These are phyloP conservation scores for Monomorium pharaonis DNA, from an alignment of 1,140 invertebrate species.

Conservation along the genomic window DNA sequence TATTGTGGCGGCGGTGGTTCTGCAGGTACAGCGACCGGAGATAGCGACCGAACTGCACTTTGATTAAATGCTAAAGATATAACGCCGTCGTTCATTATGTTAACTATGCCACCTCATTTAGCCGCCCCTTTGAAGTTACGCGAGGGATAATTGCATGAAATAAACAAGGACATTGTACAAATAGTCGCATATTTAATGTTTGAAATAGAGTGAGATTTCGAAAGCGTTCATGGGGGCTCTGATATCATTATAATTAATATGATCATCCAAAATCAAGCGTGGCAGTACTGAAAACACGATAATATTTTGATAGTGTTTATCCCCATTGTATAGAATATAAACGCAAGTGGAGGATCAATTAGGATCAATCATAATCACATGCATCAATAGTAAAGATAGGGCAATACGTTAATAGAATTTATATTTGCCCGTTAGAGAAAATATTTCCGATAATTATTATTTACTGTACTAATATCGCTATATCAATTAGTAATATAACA, in stretches of 20 bases:
- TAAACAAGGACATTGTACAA: background rate
- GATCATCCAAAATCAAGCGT: background rate
- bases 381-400: constrained; percentile 17
- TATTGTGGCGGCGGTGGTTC: constrained; percentile 18
- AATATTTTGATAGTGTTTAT: constrained; percentile 37
- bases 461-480: background rate
- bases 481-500: constrained; percentile 30
- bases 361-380: constrained; percentile 15
- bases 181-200: constrained; percentile 7
- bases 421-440: background rate
- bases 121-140: background rate
- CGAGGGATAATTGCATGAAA: constrained; percentile 10
- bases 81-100: constrained; percentile 17
- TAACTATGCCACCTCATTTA: constrained; percentile 11
- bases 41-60: constrained; percentile 24
- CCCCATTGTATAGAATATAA: background rate
- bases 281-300: background rate
- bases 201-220: background rate
- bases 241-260: constrained; percentile 26
- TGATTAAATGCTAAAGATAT: constrained; percentile 43
- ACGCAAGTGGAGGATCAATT: constrained; percentile 26
- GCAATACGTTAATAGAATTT: background rate
- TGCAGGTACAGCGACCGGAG: constrained; percentile 7
- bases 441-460: constrained; percentile 41
- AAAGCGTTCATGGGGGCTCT: background rate